Evolutionary conservation across 2,797 vertebrate genomes (phyloP), one percentile per base, ranked within the genome.

Genomic region (Pagetopsis macropterus): DNA sequence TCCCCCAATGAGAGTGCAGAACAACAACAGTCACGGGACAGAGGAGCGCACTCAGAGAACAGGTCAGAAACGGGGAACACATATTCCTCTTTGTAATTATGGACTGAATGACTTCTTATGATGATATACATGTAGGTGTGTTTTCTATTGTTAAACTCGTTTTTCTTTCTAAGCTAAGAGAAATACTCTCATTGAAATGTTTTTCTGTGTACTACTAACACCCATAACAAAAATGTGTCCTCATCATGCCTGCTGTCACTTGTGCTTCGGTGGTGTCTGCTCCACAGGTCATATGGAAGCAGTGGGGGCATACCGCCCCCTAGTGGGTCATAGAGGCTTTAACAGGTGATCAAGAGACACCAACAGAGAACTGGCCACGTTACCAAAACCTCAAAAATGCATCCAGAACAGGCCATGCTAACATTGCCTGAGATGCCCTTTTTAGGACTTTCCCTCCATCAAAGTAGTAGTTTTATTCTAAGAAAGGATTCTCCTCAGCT

Each of bases 1-100:
- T 61, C 97, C 97, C 51, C 96, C 96, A 13, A 93, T 97, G 93
- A 95, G 94, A 78, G 93, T 96, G 78, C 95, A 96, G 81, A 96
- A 95, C 89, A 95, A 94, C 77, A 90, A 96, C 90, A 86, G 90
- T 64, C 81, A 72, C 52, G 76, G 75, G 19, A 65, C 43, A 1
- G 94, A 95, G 15, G 95, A 96, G 43, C 95, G 92, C 58, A 81
- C 93, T 64, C 92, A 91, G 71, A 96, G 95, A 85, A 91, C 88
- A 77, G 96, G 97, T 98, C 81, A 88, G 85, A 3, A 16, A 31
- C 12, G 33, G n/a, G 33, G 19, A 54, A 2, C 4, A 14, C 3
- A 23, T 21, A 4, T 6, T 49, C n/a, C 16, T 55, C 21, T 46
- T 46, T 50, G 12, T 55, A 2, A n/a, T 51, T 10, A n/a, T 51